A percentile compares a stretch with the other conserved stretches of the same genome.
These are phyloP conservation scores for Drosophila nigrodunni DNA, from an alignment of 1,140 invertebrate species.

Conservation along the genomic window DNA sequence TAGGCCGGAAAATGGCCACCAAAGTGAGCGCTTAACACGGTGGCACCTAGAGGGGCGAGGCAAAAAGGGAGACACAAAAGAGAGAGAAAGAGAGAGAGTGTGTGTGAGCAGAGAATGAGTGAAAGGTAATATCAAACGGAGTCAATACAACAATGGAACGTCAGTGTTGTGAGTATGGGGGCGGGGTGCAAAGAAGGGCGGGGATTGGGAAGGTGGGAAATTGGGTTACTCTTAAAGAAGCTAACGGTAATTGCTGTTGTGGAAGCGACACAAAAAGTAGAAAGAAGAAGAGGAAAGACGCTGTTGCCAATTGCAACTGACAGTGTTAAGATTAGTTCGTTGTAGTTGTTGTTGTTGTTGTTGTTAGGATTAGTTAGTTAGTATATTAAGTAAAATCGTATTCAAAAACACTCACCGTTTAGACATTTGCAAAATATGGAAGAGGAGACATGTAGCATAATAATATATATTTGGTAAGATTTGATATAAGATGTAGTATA, in stretches of 20 bases:
- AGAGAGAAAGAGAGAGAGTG: not conserved
- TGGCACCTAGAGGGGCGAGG: slow-evolving; percentile 57
- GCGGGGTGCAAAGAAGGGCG: slow-evolving; percentile 1
- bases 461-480: slow-evolving; percentile 51
- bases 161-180: slow-evolving; percentile 71
- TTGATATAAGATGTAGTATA: slow-evolving; percentile 48
- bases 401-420: slow-evolving; percentile 84
- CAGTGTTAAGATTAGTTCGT: slow-evolving; percentile 5
- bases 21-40: slow-evolving; percentile 74
- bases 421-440: slow-evolving; percentile 80
- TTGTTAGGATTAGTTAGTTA: slow-evolving; percentile 50
- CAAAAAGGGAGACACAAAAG: not conserved
- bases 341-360: slow-evolving; percentile 15
- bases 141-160: slow-evolving; percentile 25
- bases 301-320: slow-evolving; percentile 23
- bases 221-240: slow-evolving; percentile 34
- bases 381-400: slow-evolving; percentile 62
- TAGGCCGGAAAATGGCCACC: slow-evolving; percentile 70
- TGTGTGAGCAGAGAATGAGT: not conserved
- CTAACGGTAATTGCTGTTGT: slow-evolving; percentile 11
- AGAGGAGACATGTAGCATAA: slow-evolving; percentile 74
- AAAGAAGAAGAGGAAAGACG: slow-evolving; percentile 17
- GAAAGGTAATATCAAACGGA: not conserved
- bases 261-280: slow-evolving; percentile 44
- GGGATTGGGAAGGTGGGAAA: not conserved